Base-by-base conservation (phyloP, 2,888 invertebrate species). In the Miltochrista miniata region DNA sequence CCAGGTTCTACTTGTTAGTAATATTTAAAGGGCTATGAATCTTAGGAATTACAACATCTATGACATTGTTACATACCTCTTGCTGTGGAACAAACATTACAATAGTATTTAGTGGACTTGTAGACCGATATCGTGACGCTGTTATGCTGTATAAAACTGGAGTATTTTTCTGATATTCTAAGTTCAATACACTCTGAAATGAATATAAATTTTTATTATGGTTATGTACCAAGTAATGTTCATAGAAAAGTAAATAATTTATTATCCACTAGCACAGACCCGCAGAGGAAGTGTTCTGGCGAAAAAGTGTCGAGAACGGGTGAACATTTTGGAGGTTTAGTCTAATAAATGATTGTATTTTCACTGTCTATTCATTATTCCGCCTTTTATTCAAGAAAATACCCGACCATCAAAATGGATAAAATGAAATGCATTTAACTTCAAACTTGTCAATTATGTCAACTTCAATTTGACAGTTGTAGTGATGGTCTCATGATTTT, bases 51-150 rank as follows among this genome's bases (percentile, higher is more conserved):
- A 11, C 45, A 45, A 37, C n/a, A 37, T 7, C 3, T 45, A 14
- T n/a, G 14, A 30, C 7, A 9, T 1, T 7, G 36, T 35, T 44
- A 72, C 72, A 69, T 72, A 96, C 98, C 94, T 99, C 99, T 93
- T 99, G 99, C 85, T 99, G 99, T 3, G 99, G 99, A 15, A 99
- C 99, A 93, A 99, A 99, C 95, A 99, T 95, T 50, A 99, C 90
- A 56, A 97, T 91, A 7, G 98, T 98, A 89, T 99, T 99, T 39
- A 98, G 85, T 0, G 98, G 98, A 8, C 96, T 96, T 13, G 93
- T 93, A 8, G 94, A 93, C 31, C 92, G 85, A 69, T 76, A 68
- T 72, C 92, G 80, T 31, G 81, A 69, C 31, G 83, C 63, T 55
- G 85, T 74, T 49, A 90, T 77, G 53, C 83, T 81, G 55, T 84